Percentiles rank a stretch among this genome's conserved stretches.
Conservation (phyloP, 2,797 vertebrate species). For the Simalia tracyae region DNA sequence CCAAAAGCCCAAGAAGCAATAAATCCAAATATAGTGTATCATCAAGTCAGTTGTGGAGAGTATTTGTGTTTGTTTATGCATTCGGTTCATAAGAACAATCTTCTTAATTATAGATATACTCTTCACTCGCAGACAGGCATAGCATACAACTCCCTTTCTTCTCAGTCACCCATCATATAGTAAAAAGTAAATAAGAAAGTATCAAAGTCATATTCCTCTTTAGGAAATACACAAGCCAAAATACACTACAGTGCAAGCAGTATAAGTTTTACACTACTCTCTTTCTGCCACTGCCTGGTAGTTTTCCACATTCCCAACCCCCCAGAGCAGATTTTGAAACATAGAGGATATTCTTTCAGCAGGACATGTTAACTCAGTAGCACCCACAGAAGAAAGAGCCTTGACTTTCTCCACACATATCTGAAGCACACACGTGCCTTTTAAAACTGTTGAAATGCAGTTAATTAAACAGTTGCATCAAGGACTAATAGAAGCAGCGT, state of each 20-base stretch:
- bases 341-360: neutral
- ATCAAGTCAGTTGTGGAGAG: neutral
- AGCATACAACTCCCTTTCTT: neutral
- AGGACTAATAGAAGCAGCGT: neutral
- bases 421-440: neutral
- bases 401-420: neutral
- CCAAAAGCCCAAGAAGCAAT: neutral
- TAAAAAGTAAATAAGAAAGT: neutral
- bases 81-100: neutral
- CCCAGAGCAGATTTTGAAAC: neutral
- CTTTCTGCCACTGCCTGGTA: neutral
- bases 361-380: neutral
- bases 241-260: neutral
- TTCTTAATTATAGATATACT: neutral
- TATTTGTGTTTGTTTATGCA: neutral
- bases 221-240: neutral
- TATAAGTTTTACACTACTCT: neutral
- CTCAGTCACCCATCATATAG: neutral
- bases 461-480: neutral
- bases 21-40: neutral
- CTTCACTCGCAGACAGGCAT: neutral
- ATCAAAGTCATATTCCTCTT: neutral
- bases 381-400: neutral
- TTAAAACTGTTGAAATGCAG: neutral
- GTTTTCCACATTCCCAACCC: neutral